Evolutionary conservation across 2,797 vertebrate species (phyloP).

Genomic region (Euthynnus affinis): DNA sequence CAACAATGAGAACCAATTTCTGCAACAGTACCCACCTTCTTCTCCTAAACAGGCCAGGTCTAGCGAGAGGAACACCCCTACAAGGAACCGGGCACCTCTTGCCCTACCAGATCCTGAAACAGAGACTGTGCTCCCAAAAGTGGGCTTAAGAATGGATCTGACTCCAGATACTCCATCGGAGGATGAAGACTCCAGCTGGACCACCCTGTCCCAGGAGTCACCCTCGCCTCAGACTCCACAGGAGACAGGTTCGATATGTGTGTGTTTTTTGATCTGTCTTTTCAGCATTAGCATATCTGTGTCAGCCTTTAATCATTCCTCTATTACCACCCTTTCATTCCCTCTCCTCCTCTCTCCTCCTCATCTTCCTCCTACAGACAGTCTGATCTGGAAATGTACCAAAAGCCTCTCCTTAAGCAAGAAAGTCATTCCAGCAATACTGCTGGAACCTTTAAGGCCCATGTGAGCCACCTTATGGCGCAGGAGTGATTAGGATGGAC

Average conservation of each 20-base stretch:
- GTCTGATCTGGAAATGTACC: constrained; percentile 63
- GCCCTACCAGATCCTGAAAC: constrained; percentile 87
- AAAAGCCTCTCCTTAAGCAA: constrained; percentile 51
- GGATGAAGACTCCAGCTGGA: constrained; percentile 99
- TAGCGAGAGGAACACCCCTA: constrained; percentile 78
- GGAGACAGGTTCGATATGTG: constrained; percentile 87
- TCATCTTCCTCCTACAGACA: constrained; percentile 41
- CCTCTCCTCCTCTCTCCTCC: neutral
- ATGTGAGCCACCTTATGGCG: constrained; percentile 63
- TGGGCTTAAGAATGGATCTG: constrained; percentile 92
- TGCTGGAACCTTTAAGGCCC: constrained; percentile 63
- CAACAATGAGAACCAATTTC: constrained; percentile 83
- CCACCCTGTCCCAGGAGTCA: constrained; percentile 95
- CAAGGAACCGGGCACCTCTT: constrained; percentile 81
- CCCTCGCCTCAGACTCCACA: constrained; percentile 91
- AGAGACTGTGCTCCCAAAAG: constrained; percentile 90
- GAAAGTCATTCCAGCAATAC: constrained; percentile 50
- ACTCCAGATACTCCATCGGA: constrained; percentile 90
- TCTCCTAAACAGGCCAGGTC: constrained; percentile 79
- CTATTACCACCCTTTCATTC: constrained; percentile 27
- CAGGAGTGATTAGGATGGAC: constrained; percentile 52
- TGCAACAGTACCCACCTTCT: constrained; percentile 76
- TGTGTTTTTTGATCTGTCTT: constrained; percentile 39
- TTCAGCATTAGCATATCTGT: constrained; percentile 25
- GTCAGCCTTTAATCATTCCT: constrained; percentile 37